Base-by-base conservation (phyloP, 2,113 vertebrate genomes). In the Xenus cinereus region DNA sequence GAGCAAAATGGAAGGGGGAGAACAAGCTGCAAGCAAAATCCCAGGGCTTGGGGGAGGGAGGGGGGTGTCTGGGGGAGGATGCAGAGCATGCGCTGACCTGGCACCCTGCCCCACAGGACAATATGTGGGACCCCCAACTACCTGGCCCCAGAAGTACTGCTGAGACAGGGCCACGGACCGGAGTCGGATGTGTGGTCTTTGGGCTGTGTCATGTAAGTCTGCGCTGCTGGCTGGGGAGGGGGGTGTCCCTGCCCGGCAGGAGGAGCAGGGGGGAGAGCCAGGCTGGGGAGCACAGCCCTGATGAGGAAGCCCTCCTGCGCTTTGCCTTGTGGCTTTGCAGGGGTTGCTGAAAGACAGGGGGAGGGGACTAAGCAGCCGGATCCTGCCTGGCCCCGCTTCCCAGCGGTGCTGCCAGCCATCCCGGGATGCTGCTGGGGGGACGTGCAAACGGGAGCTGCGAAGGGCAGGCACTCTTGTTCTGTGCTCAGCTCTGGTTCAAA, bases 91-190 rank as follows among this genome's bases (percentile, higher is more conserved):
- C 5, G 6, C 22, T 91, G 66, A 97, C 62, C 45, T 69, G 50
- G 24, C 1, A 5, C 22, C 90, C 69, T 93, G 20, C 43, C 73
- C 90, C 43, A 35, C 95, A 99, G 99, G 97, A 99, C 99, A n/a
- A 99, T 99, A 97, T 99, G 99, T 96, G 99, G 99, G 45, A 99
- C 99, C 66, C 99, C 99, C n/a, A 99, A 99, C 97, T 99, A 99
- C 84, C 98, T 99, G 98, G 99, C 99, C 30, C 99, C 99, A 14
- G 99, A 99, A 98, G 99, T 99, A 90, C 97, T 99, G n/a, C 98
- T 99, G 98, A 98, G 99, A 80, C 99, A 99, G 82, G 99, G 99
- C 41, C 99, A 99, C 0, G 99, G 99, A 45, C 99, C 99, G 0
- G 99, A 99, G 95, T 99, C 99, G 0, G 99, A 99, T 0, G 98